A percentile compares a stretch with the other conserved stretches of the same genome.
These are phyloP conservation scores for Popillia japonica DNA, from an alignment of 1,140 invertebrate genomes.

Conservation along the genomic window DNA sequence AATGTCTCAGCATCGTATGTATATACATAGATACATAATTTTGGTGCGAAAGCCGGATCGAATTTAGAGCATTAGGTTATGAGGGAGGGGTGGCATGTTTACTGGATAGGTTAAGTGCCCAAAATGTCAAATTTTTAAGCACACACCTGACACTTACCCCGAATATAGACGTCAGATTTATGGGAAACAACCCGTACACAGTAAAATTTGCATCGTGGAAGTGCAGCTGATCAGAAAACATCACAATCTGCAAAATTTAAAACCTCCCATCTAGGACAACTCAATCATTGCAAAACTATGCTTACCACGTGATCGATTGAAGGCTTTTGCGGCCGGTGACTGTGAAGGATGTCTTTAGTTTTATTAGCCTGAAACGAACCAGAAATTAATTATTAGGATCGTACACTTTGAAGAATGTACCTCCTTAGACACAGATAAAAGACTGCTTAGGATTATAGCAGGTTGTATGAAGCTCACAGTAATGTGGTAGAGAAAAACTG, in stretches of 20 bases:
- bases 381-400: too few relatives aligned
- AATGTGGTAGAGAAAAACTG: neutral
- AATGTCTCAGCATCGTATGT: too few relatives aligned
- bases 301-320: neutral
- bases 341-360: neutral
- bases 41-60: too few relatives aligned
- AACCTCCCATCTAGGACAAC: neutral
- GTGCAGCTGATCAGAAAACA: neutral
- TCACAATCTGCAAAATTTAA: neutral
- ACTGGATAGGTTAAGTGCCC: too few relatives aligned
- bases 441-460: neutral
- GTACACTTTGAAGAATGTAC: too few relatives aligned
- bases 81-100: too few relatives aligned
- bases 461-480: neutral
- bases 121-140: too few relatives aligned
- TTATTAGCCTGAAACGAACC: slow-evolving; percentile 16
- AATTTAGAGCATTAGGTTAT: too few relatives aligned
- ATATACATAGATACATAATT: too few relatives aligned
- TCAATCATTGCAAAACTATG: too few relatives aligned
- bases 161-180: neutral
- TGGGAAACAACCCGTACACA: neutral
- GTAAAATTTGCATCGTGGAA: neutral
- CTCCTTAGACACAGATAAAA: neutral
- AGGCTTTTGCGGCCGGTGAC: neutral
- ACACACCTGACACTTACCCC: neutral